Evolutionary conservation across 1,140 invertebrate species (phyloP), one percentile per base, ranked within the genome.

Genomic region (Danaus melanippus): DNA sequence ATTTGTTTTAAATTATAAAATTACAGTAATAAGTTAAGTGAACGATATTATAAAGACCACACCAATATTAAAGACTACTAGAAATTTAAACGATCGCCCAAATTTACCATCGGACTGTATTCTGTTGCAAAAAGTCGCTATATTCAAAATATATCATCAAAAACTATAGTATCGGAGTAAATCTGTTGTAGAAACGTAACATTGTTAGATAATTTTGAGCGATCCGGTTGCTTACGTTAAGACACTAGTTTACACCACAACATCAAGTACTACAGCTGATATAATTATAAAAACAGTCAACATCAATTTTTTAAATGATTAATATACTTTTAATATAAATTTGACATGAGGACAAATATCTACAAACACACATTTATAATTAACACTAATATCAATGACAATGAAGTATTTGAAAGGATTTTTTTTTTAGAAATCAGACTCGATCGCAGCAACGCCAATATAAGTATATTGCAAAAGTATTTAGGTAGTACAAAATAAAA

Each of bases 251-350:
- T 85, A 88, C 86, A 82, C 82, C 87, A 88, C 87, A 87, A 88
- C 87, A 88, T 85, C 87, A 79, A 88, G 71, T 88, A 87, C 84
- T 86, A 84, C 86, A 74, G 84, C 78, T 79, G 78, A 84, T 85
- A 86, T 82, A 81, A 81, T 84, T 84, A 86, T 87, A 87, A 87
- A 86, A 88, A 87, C 86, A 88, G 81, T 87, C 87, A 88, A 88
- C 87, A 88, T 86, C 86, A 84, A 88, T 82, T 86, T n/a, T 32
- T 82, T 76, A 79, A 86, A 87, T 87, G 84, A 77, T 84, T 74
- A 71, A 58, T 66, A 65, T 67, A 77, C 79, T 79, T 71, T 84
- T 81, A 72, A 75, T 76, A 74, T 84, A 80, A 76, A 78, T 84
- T 84, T 79, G 70, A 84, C 69, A 65, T 79, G 80, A 78, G 77